These are phyloP conservation scores for Agrotis clavis DNA, from an alignment of 2,888 invertebrate genomes.

Conservation along the genomic window DNA sequence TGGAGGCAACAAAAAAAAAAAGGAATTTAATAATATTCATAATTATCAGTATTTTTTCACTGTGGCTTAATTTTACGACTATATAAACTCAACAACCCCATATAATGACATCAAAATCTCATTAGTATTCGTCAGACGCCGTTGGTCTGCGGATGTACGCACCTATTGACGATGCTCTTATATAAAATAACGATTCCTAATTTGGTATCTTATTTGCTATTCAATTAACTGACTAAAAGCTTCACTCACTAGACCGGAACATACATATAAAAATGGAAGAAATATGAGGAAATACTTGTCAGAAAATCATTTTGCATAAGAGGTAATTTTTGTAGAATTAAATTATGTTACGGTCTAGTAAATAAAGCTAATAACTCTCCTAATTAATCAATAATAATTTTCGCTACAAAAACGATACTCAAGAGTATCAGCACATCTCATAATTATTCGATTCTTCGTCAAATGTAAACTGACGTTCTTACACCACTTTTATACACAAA, in stretches of 20 bases:
- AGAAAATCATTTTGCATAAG: constrained; percentile 8
- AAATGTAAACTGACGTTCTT: constrained; percentile 17
- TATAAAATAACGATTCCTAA: constrained; percentile 43
- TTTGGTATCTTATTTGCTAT: constrained; percentile 52
- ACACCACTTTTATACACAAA: constrained; percentile 25
- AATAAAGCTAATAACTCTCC: constrained; percentile 30
- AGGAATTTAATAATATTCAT: background rate
- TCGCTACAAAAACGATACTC: constrained; percentile 23
- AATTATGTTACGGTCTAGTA: constrained; percentile 30
- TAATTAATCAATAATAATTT: constrained; percentile 48
- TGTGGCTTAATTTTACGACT: constrained; percentile 13
- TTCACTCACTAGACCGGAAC: constrained; percentile 34
- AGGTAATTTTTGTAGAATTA: constrained; percentile 2
- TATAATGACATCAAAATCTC: constrained; percentile 34
- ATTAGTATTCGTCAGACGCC: constrained; percentile 56
- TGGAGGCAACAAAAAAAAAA: no score
- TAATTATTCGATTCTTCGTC: constrained; percentile 23
- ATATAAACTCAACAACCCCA: constrained; percentile 26
- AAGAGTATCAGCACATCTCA: constrained; percentile 19
- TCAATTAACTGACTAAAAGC: constrained; percentile 28
- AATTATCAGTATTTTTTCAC: constrained; percentile 10
- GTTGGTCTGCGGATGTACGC: constrained; percentile 37
- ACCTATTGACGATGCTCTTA: constrained; percentile 18
- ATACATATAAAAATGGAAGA: background rate
- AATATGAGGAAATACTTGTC: background rate